Evolutionary conservation across 2,888 invertebrate genomes (phyloP), one percentile per base, ranked within the genome.

Genomic region (Drosophila affinis): DNA sequence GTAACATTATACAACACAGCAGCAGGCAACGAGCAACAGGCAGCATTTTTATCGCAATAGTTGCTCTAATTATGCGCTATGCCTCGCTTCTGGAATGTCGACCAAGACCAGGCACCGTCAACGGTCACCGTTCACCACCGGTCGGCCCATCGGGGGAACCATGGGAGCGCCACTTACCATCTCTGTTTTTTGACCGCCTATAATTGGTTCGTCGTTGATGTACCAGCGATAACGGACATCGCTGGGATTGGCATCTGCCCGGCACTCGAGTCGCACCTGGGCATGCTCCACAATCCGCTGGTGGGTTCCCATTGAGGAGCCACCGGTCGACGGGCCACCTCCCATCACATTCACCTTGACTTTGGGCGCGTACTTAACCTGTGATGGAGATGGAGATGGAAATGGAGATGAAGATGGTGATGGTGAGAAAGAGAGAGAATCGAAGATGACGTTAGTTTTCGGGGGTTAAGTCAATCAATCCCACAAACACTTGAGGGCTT

Each of bases 281-380:
- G 95, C 94, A 64, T 96, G 96, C 93, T 97, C 97, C 47, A 95
- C 95, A 78, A 97, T 95, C 27, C 95, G 94, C 2, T 57, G 24
- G 34, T 14, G 34, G 34, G 34, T 12, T 34, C 34, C 34, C 34
- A 34, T 34, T 4, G 29, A 32, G 14, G 56, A 57, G 29, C 29
- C 29, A 9, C 29, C 29, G 3, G 29, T 29, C 29, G 21, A 3
- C 3, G 29, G 29, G 29, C 29, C 47, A 10, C 39, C 48, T 21
- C 14, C 17, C 21, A 94, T 93, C 64, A 96, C 94, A 81, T 93
- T 94, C 71, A 97, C 95, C 70, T 95, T 95, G 79, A 97, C 96
- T 93, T 97, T 97, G 7, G 97, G 97, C 48, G 97, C 96, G 90
- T 97, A 98, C 93, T 97, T 97, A 32, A 98, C 98, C 96, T 96